Percentiles rank a stretch among this genome's conserved stretches.
These are phyloP conservation scores for Drosophila varians DNA, from an alignment of 1,140 invertebrate species.

Conservation along the genomic window DNA sequence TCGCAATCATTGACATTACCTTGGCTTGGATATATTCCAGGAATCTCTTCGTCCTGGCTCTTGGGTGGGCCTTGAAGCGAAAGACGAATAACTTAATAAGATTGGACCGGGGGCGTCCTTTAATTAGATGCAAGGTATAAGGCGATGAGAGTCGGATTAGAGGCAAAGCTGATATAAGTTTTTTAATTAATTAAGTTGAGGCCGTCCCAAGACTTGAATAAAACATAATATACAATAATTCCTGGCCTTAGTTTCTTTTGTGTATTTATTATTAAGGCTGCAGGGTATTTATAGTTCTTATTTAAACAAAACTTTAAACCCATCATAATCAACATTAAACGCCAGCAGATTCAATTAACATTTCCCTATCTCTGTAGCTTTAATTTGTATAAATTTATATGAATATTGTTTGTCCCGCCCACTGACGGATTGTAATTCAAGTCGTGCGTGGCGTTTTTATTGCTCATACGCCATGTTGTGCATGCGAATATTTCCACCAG, in stretches of 20 bases:
- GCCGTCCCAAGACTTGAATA: too few relatives aligned
- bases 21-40: conserved; percentile 4
- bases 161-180: too few relatives aligned
- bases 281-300: conserved; percentile 15
- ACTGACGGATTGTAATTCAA: conserved; percentile 37
- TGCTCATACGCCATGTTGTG: conserved; percentile 69
- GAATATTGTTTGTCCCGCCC: background rate
- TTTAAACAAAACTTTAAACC: background rate
- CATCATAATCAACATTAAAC: conserved; percentile 33
- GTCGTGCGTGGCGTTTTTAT: conserved; percentile 67
- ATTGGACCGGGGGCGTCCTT: conserved; percentile 12
- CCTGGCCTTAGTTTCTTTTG: too few relatives aligned
- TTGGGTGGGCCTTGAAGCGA: background rate
- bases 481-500: conserved; percentile 55
- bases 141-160: background rate
- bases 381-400: background rate
- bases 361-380: background rate
- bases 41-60: conserved; percentile 1
- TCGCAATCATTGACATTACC: conserved; percentile 69
- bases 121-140: conserved; percentile 15
- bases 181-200: background rate
- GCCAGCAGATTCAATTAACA: conserved; percentile 66
- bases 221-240: too few relatives aligned
- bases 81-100: conserved; percentile 23
- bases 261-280: background rate